Evolutionary conservation across 2,888 invertebrate genomes (phyloP).

Genomic region (Protonemura montana): DNA sequence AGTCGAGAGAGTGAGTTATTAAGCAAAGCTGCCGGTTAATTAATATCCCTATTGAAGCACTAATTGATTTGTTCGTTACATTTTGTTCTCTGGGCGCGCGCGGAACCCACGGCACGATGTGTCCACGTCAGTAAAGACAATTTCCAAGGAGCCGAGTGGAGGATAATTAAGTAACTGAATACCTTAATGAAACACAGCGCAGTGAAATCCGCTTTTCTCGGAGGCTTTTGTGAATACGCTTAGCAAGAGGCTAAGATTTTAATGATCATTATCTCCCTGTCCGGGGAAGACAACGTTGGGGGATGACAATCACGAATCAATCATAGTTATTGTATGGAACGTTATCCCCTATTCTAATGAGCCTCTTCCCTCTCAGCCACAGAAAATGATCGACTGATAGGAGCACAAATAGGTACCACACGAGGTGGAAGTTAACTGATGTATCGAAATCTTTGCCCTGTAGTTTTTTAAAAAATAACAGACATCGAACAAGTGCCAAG

Average conservation of each 20-base stretch:
- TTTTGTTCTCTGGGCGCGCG: not conserved
- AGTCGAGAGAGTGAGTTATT: not conserved
- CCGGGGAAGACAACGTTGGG: not conserved
- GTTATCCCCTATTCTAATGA: not conserved
- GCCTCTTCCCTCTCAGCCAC: not conserved
- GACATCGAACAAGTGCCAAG: not conserved
- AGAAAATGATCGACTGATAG: not conserved
- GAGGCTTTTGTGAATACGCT: slow-evolving; percentile 12
- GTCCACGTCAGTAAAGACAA: slow-evolving; percentile 1
- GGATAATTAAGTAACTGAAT: slow-evolving; percentile 7
- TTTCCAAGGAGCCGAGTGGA: not conserved
- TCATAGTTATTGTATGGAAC: slow-evolving; percentile 7
- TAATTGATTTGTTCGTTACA: not conserved
- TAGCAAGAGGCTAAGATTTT: not conserved
- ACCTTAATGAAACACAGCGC: not conserved
- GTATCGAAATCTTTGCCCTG: not conserved
- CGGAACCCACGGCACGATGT: not conserved
- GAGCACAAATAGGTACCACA: not conserved
- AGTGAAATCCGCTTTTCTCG: not conserved
- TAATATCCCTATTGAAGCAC: slow-evolving; percentile 4
- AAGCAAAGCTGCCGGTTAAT: not conserved
- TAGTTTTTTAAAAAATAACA: too few species aligned
- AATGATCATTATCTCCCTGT: not conserved
- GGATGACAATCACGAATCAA: slow-evolving; percentile 4
- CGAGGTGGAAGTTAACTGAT: not conserved